phyloP scores from a whole-genome alignment of 2,888 invertebrate species.

The Patella pellucida region DNA sequence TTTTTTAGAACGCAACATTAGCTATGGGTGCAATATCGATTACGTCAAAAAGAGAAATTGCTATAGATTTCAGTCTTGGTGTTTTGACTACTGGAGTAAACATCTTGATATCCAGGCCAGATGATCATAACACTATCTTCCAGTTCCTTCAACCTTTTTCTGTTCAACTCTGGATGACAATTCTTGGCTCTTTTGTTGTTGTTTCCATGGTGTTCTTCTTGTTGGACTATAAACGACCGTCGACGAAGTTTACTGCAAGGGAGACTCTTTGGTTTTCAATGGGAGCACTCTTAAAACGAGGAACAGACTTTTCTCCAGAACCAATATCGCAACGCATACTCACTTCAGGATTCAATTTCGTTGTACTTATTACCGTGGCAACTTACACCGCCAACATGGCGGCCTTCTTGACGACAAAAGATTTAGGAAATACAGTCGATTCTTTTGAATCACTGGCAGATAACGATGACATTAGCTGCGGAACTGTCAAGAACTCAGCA shows the following conservation, averaged over 20 bases:
- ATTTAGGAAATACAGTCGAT: slow-evolving; percentile 49
- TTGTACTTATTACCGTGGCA: slow-evolving; percentile 61
- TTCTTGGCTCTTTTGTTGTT: slow-evolving; percentile 51
- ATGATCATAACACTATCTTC: slow-evolving; percentile 53
- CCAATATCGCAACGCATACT: slow-evolving; percentile 57
- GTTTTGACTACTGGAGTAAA: slow-evolving; percentile 59
- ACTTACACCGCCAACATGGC: slow-evolving; percentile 66
- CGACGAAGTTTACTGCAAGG: slow-evolving; percentile 53
- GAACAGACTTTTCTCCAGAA: slow-evolving; percentile 59
- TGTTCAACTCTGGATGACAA: slow-evolving; percentile 59
- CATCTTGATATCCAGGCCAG: slow-evolving; percentile 54
- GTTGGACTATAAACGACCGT: slow-evolving; percentile 49
- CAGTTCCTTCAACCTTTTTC: slow-evolving; percentile 63
- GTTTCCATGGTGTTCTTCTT: slow-evolving; percentile 53
- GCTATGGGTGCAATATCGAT: slow-evolving; percentile 64
- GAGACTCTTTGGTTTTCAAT: slow-evolving; percentile 54
- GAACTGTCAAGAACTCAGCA: slow-evolving; percentile 55
- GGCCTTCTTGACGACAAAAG: slow-evolving; percentile 60
- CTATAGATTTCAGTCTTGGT: slow-evolving; percentile 61
- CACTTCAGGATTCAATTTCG: slow-evolving; percentile 62
- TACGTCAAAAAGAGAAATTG: slow-evolving; percentile 53
- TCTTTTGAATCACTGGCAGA: slow-evolving; percentile 51
- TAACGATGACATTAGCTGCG: slow-evolving; percentile 37
- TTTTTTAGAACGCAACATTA: slow-evolving; percentile 54
- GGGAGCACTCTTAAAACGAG: slow-evolving; percentile 59